These are phyloP conservation scores for Crocodylus rhombifer DNA, from an alignment of 2,797 vertebrate species.

Conservation along the genomic window DNA sequence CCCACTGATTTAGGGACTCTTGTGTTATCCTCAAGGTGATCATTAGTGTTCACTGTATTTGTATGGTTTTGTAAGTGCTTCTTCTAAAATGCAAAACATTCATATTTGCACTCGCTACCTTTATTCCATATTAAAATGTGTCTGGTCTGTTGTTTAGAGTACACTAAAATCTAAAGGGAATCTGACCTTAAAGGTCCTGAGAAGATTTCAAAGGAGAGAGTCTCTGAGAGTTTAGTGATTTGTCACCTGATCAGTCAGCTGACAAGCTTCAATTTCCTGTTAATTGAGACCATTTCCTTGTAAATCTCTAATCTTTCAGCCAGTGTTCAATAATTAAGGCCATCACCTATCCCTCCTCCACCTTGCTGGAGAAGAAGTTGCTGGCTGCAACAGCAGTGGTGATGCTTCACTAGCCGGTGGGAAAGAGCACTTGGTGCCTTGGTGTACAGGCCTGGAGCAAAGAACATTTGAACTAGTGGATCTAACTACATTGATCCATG, in stretches of 20 bases:
- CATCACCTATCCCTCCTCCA: accelerated
- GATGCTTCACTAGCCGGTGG: not conserved
- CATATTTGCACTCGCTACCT: not conserved
- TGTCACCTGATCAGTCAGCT: slow-evolving; percentile 38
- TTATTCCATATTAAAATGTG: not conserved
- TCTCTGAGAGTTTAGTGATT: not conserved
- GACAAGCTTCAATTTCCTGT: slow-evolving; percentile 43
- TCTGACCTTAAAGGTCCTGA: not conserved
- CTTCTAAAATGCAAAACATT: not conserved
- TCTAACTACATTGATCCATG: not conserved
- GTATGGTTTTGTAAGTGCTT: not conserved
- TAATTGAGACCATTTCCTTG: slow-evolving; percentile 1
- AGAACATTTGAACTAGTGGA: not conserved
- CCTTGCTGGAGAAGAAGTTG: not conserved
- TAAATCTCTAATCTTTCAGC: not conserved
- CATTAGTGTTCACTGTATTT: no score
- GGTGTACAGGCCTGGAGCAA: not conserved
- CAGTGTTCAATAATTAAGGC: not conserved
- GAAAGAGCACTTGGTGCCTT: no score
- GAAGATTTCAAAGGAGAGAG: slow-evolving; percentile 6
- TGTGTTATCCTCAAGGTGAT: no score
- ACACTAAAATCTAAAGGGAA: not conserved
- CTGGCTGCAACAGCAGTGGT: not conserved
- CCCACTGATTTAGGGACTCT: no score
- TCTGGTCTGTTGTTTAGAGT: not conserved